Percentiles rank a stretch among this genome's conserved stretches.
Conservation (phyloP, 2,888 invertebrate genomes). For the Zhuqinia jingwanae region DNA sequence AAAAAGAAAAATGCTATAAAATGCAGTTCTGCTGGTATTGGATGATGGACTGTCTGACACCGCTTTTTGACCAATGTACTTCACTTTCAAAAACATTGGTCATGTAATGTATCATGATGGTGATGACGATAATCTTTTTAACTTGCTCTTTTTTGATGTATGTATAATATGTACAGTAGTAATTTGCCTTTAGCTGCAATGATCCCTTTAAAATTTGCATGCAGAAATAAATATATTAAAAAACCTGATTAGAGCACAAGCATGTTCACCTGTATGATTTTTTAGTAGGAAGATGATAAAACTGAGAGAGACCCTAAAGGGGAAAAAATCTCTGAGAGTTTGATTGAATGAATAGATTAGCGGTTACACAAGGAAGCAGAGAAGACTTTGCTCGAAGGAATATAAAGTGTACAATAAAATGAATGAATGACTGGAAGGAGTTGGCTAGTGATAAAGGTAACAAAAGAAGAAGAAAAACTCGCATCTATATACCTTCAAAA, state of each 20-base stretch:
- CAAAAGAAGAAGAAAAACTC: background rate
- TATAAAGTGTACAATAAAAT: background rate
- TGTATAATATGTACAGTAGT: too few species aligned
- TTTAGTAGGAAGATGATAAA: background rate
- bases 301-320: background rate
- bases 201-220: conserved; percentile 10
- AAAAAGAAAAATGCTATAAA: too few species aligned
- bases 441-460: background rate
- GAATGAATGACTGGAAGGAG: conserved; percentile 32
- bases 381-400: too few species aligned
- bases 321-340: background rate
- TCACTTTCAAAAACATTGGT: background rate
- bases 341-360: background rate
- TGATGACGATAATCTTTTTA: too few species aligned
- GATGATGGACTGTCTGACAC: background rate
- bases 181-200: background rate
- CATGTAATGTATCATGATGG: background rate
- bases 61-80: background rate
- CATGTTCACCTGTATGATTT: background rate
- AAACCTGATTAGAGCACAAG: background rate
- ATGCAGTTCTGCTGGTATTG: background rate
- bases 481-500: background rate
- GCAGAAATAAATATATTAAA: background rate
- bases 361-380: conserved; percentile 15
- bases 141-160: background rate